phyloP scores from a whole-genome alignment of 1,140 invertebrate genomes.

The Drosophila truncata region DNA sequence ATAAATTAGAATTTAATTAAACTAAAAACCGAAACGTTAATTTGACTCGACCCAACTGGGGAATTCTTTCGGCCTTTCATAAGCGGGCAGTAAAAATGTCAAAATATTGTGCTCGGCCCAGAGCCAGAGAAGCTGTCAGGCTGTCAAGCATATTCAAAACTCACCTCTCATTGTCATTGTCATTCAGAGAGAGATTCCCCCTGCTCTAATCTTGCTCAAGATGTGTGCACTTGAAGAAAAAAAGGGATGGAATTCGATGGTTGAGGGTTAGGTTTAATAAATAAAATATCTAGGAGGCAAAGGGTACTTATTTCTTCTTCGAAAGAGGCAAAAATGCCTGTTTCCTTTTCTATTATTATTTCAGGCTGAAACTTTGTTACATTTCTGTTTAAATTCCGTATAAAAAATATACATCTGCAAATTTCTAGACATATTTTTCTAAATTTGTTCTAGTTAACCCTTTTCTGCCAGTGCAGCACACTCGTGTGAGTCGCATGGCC shows the following conservation, averaged over 20 bases:
- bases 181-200: slow-evolving; percentile 39
- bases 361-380: too few species aligned
- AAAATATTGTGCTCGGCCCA: slow-evolving; percentile 71
- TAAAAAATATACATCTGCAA: background rate
- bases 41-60: slow-evolving; percentile 43
- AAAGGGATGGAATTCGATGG: background rate
- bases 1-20: slow-evolving; percentile 84
- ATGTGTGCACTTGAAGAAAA: slow-evolving; percentile 6
- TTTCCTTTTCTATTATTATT: background rate
- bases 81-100: slow-evolving; percentile 79
- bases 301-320: too few species aligned
- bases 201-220: slow-evolving; percentile 13
- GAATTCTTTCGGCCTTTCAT: slow-evolving; percentile 75
- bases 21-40: slow-evolving; percentile 58
- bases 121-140: slow-evolving; percentile 64
- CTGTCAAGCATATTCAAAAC: slow-evolving; percentile 73
- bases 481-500: slow-evolving; percentile 14
- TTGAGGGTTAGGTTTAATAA: background rate
- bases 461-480: slow-evolving; percentile 1
- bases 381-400: background rate
- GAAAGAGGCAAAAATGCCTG: too few species aligned
- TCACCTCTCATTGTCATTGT: slow-evolving; percentile 60
- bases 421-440: background rate
- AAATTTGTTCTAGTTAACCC: background rate
- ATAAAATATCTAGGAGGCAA: too few species aligned